Percentiles rank a stretch among this genome's conserved stretches.
Evolutionary conservation across 2,113 vertebrate genomes (phyloP).

Genomic region (Agelaius phoeniceus): DNA sequence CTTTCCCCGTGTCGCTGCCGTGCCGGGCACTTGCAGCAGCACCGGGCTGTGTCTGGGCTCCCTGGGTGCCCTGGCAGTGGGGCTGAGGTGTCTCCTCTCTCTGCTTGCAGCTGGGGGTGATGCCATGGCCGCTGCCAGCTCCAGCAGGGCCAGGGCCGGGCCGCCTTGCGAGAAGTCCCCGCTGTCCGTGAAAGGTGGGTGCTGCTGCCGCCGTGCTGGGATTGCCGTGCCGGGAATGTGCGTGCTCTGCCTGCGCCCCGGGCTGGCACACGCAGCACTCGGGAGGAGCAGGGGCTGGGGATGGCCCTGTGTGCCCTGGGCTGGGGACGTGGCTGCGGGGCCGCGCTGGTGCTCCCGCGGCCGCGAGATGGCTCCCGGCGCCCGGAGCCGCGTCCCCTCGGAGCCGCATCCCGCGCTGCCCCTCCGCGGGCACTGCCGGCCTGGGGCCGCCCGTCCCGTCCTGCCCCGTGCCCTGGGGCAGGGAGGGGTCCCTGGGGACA

Average conservation of each 20-base stretch:
- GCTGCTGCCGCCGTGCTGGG: accelerated
- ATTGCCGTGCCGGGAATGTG: accelerated
- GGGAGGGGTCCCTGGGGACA: background rate
- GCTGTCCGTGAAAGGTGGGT: conserved; percentile 90
- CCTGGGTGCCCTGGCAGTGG: accelerated
- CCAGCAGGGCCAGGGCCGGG: conserved; percentile 81
- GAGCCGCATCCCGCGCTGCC: background rate
- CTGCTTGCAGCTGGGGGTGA: conserved; percentile 80
- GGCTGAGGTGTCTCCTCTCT: conserved; percentile 5
- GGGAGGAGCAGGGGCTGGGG: background rate
- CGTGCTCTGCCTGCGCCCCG: accelerated
- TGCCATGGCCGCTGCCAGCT: conserved; percentile 91
- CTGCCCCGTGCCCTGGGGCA: background rate
- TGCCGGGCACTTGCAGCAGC: accelerated
- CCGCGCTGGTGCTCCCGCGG: background rate
- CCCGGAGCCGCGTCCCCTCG: background rate
- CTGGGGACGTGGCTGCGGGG: background rate
- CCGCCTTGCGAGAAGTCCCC: conserved; percentile 85
- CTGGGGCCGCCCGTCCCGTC: background rate
- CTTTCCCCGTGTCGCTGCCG: accelerated
- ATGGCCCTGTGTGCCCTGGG: accelerated
- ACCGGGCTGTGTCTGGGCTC: accelerated
- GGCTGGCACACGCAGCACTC: background rate
- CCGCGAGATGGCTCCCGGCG: conserved; percentile 42
- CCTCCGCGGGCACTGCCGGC: background rate